Evolutionary conservation across 1,140 invertebrate species (phyloP).

Genomic region (Drosophila bocqueti): DNA sequence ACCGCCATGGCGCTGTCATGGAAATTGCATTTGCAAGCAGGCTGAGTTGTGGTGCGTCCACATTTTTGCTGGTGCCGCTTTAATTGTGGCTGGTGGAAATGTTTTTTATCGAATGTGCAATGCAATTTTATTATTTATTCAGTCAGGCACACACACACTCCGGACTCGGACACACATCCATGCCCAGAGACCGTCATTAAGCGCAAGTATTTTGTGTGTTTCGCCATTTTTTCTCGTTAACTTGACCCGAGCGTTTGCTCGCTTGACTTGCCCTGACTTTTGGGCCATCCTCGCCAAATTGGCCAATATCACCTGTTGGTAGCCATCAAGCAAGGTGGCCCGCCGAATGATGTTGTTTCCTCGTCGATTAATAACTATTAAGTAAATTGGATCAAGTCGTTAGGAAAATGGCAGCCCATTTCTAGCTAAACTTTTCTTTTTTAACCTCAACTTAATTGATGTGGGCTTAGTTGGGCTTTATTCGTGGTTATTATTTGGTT

Average conservation of each 20-base stretch:
- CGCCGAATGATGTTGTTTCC: conserved; percentile 53
- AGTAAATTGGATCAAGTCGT: conserved; percentile 40
- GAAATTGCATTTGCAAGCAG: conserved; percentile 61
- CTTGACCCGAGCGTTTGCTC: conserved; percentile 22
- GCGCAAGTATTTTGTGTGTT: conserved; percentile 37
- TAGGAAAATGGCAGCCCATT: conserved; percentile 7
- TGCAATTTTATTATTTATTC: conserved; percentile 63
- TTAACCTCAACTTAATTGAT: not conserved
- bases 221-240: conserved; percentile 65
- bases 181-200: conserved; percentile 35
- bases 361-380: conserved; percentile 66
- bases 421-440: conserved; percentile 15
- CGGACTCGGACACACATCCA: conserved; percentile 19
- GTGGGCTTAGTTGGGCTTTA: conserved; percentile 4
- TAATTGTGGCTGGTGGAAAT: conserved; percentile 57
- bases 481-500: not conserved
- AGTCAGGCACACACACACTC: conserved; percentile 31
- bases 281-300: conserved; percentile 34
- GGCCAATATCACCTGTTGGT: conserved; percentile 25
- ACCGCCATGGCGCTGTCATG: conserved; percentile 62
- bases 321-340: conserved; percentile 14
- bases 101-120: conserved; percentile 73
- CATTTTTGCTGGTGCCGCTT: conserved; percentile 65
- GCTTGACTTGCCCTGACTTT: conserved; percentile 55
- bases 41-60: conserved; percentile 47